phyloP scores from a whole-genome alignment of 2,888 invertebrate species.

The Julus scandinavius region DNA sequence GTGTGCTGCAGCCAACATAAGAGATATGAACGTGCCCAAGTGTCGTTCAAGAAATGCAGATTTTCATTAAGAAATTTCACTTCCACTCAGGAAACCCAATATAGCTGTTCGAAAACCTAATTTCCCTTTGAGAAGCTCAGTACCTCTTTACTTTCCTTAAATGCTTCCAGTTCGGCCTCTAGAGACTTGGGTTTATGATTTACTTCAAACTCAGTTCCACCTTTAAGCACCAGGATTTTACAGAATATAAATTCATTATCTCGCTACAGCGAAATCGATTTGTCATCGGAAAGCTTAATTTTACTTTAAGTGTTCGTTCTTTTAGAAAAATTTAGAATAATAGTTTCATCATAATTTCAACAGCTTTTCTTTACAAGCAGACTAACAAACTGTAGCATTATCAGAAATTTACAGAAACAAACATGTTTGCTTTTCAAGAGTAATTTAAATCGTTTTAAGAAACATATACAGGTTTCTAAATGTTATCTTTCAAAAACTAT shows the following conservation, averaged over 20 bases:
- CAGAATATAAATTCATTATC: background rate
- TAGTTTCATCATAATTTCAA: background rate
- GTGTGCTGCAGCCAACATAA: background rate
- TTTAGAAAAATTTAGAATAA: background rate
- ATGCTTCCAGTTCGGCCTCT: background rate
- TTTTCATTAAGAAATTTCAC: conserved; percentile 18
- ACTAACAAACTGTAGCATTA: no score
- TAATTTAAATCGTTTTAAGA: no score
- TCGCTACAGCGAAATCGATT: background rate
- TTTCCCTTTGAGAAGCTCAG: background rate
- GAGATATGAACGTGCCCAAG: background rate
- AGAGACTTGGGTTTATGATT: conserved; percentile 17
- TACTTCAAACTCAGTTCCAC: background rate
- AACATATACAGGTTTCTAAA: no score
- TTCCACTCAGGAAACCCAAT: background rate
- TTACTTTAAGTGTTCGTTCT: background rate
- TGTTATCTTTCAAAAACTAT: no score
- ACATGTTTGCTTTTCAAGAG: background rate
- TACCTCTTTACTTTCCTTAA: conserved; percentile 13
- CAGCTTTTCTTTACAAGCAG: background rate
- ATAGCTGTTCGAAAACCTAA: conserved; percentile 38
- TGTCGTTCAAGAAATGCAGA: background rate
- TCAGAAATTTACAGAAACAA: no score
- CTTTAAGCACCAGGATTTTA: background rate
- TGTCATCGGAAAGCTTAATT: background rate